Evolutionary conservation across 2,113 vertebrate species (phyloP).

Genomic region (Indri indri): DNA sequence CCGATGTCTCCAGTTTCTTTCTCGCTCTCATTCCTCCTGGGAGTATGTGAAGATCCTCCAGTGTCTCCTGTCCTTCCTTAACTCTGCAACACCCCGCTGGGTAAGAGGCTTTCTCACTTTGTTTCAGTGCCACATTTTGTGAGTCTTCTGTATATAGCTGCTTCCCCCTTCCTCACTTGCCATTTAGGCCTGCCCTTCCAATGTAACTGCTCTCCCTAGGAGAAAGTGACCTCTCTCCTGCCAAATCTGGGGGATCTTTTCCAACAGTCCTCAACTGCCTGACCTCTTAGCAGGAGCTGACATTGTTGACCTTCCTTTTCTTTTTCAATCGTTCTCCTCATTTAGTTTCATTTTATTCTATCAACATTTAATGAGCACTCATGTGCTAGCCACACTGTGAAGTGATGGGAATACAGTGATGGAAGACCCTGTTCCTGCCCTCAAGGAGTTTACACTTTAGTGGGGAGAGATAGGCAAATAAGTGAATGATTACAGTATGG

Average conservation of each 20-base stretch:
- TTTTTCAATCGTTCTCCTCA: constrained; percentile 34
- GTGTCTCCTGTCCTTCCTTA: background rate
- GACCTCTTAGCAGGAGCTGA: constrained; percentile 23
- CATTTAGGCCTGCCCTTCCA: background rate
- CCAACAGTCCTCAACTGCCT: background rate
- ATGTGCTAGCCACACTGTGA: background rate
- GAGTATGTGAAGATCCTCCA: background rate
- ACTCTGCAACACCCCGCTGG: background rate
- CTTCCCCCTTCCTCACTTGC: background rate
- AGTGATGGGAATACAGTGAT: background rate
- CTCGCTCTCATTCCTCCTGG: background rate
- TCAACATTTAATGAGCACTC: background rate
- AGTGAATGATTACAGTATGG: background rate
- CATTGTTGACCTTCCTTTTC: constrained; percentile 26
- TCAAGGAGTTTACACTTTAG: background rate
- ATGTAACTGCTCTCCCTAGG: background rate
- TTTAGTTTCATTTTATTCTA: constrained; percentile 40
- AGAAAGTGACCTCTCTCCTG: constrained; percentile 4
- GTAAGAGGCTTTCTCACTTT: background rate
- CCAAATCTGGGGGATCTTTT: constrained; percentile 10
- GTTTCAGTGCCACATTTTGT: background rate
- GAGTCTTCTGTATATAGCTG: background rate
- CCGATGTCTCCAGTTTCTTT: background rate
- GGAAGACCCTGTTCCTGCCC: background rate
- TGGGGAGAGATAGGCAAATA: background rate